Base-by-base conservation (phyloP, 2,113 vertebrate species). In the Bambusicola thoracicus region DNA sequence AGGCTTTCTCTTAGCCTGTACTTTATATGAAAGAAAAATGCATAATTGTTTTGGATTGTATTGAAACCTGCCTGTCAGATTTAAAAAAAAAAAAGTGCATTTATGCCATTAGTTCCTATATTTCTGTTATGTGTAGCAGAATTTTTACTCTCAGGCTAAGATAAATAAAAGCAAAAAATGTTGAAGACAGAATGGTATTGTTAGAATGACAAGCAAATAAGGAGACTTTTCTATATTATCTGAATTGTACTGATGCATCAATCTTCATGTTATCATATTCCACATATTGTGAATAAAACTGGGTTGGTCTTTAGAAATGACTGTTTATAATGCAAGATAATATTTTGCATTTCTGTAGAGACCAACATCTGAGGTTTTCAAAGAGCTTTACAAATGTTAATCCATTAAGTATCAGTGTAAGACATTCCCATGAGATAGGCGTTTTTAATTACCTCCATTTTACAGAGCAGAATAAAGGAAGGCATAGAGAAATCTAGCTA, bases 311-410 rank as follows among this genome's bases (percentile, higher is more conserved):
- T 81, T 59, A 88, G 75, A 94, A 94, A 95, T 18, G 32, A 14
- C 36, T 91, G 36, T 87, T 96, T 90, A 70, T 76, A 49, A 70
- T 44, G 49, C 32, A 58, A 81, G 46, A 90, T 78, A 74, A 43
- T 79, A 41, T 40, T 80, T 87, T 88, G 63, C 53, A 80, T 95
- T 95, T 79, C 79, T 67, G 13, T 79, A 55, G 34, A 86, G 63
- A 89, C 22, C 38, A 20, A 27, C 44, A 62, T 48, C 41, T 90
- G 27, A 90, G 34, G 12, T 41, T 87, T 89, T 93, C 78, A 82
- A 76, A 95, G 63, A 89, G 81, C 62, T 87, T 92, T 87, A 79
- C 67, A 94, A 93, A 81, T 75, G 63, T 93, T 85, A 97, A 93
- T 77, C 65, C 67, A 86, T 89, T 72, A 92, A 88, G n/a, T 72